phyloP scores from a whole-genome alignment of 2,888 invertebrate species.

The Lamproptera curius region DNA sequence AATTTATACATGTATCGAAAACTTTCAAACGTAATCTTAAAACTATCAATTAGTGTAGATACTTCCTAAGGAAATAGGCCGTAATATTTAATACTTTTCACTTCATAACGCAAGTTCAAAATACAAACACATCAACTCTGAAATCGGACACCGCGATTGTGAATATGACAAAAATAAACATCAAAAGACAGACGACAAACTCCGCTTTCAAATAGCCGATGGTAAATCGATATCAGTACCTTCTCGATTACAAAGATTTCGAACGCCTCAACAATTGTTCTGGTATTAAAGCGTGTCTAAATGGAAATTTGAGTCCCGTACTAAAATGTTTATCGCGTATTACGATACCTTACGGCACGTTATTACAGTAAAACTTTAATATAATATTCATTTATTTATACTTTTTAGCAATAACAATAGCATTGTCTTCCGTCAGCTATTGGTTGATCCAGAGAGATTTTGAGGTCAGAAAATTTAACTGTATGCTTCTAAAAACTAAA shows the following conservation, averaged over 20 bases:
- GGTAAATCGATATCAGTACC: not conserved
- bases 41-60: too few relatives aligned
- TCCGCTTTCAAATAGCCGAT: not conserved
- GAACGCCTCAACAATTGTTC: not conserved
- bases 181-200: not conserved
- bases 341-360: not conserved
- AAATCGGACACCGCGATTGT: not conserved
- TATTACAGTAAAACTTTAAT: not conserved
- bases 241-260: conserved; percentile 1
- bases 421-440: not conserved
- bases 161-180: not conserved
- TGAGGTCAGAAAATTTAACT: too few relatives aligned
- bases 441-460: too few relatives aligned
- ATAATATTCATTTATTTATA: not conserved
- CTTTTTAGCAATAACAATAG: not conserved
- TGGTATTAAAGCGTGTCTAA: not conserved
- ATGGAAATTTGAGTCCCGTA: not conserved
- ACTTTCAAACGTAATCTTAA: too few relatives aligned
- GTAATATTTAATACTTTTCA: too few relatives aligned
- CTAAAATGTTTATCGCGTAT: not conserved
- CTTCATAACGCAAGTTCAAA: too few relatives aligned
- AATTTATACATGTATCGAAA: too few relatives aligned
- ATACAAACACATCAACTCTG: too few relatives aligned
- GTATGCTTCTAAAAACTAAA: not conserved
- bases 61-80: too few relatives aligned